Base-by-base conservation (phyloP, 1,140 invertebrate species). In the Megalonaias nervosa region DNA sequence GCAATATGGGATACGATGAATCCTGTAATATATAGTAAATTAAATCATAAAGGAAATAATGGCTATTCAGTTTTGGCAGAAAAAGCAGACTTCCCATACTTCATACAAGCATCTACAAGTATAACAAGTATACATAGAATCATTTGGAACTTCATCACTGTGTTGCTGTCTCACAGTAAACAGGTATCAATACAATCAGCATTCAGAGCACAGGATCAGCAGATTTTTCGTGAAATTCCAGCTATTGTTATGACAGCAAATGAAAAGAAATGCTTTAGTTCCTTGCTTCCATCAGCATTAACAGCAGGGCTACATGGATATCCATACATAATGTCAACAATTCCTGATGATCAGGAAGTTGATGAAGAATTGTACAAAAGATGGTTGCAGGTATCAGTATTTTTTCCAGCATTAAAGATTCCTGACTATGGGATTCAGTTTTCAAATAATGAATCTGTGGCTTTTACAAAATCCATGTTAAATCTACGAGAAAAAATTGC, bases 261-360 rank as follows among this genome's bases (percentile, higher is more conserved):
- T 23, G 70, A 72, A 4, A 58, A 77, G 16, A 72, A 60, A 58
- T 84, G 85, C 73, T 16, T 86, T 0, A 66, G 71, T 17, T 82
- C 82, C 62, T 85, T 97, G 15, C 93, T 98, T 57, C 95, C 96
- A 0, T 95, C 95, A 3, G 88, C 95, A 0, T 89, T 97, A 1
- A 94, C 95, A 23, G 95, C 97, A 75, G 96, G 96, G 82, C 86
- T 97, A 62, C 93, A 94, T 81, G 96, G 97, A 4, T 98, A 97
- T 90, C 93, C 94, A 0, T 94, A 95, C 80, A 94, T 97, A 3
- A 89, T 98, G 9, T 96, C 96, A n/a, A 23, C 71, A n/a, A 38
- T 78, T 14, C 75, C 76, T 15, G 64, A 67, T 59, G 21, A 78
- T 14, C 69, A 75, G 15, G 48, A 68, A 31, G 95, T 95, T 0